A percentile compares a stretch with the other conserved stretches of the same genome.
Evolutionary conservation across 2,888 invertebrate species (phyloP).

Genomic region (Lysandra coridon): DNA sequence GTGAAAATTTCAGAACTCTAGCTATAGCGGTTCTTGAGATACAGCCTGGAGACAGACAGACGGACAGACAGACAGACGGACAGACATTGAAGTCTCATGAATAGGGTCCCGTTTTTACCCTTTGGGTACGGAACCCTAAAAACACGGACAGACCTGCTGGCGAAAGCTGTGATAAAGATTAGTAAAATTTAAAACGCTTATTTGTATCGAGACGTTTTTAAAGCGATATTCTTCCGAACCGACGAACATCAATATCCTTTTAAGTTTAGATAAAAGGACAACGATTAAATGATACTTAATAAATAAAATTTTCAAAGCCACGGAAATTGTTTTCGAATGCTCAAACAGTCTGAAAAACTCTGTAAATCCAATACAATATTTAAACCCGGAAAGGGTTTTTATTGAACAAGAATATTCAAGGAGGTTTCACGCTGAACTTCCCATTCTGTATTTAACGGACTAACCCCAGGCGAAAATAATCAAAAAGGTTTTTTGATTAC

Average conservation of each 20-base stretch:
- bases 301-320: conserved; percentile 28
- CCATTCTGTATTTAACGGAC: conserved; percentile 25
- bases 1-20: too few relatives aligned
- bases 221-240: background rate
- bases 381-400: conserved; percentile 27
- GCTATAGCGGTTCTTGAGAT: too few relatives aligned
- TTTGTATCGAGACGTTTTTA: background rate
- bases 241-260: conserved; percentile 12
- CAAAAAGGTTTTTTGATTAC: conserved; percentile 29
- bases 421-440: conserved; percentile 20
- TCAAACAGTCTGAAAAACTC: conserved; percentile 22
- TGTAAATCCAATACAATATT: conserved; percentile 23
- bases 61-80: too few relatives aligned
- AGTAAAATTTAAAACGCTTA: background rate
- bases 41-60: too few relatives aligned
- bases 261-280: conserved; percentile 13
- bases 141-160: too few relatives aligned
- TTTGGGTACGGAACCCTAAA: too few relatives aligned
- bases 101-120: too few relatives aligned
- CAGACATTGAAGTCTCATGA: too few relatives aligned
- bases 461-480: conserved; percentile 24
- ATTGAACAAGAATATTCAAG: conserved; percentile 28
- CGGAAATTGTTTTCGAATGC: conserved; percentile 22
- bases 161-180: background rate
- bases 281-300: conserved; percentile 25